phyloP scores from a whole-genome alignment of 2,797 vertebrate genomes.

The Mormyrus hasselquistii region DNA sequence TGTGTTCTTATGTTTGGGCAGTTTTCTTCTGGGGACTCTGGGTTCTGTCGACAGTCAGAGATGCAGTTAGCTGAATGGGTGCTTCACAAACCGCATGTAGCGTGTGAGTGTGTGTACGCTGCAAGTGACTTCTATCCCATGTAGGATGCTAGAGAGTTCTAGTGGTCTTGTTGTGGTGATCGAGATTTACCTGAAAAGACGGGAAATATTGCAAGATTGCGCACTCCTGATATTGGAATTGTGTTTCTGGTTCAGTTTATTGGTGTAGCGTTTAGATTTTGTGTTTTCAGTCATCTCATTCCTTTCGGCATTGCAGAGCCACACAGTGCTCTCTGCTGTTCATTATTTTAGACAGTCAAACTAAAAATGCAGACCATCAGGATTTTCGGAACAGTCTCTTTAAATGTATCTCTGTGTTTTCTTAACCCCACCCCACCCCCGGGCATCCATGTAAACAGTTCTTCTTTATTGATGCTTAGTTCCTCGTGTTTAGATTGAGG shows the following conservation, averaged over 20 bases:
- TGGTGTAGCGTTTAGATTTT: not conserved
- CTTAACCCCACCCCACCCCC: not conserved
- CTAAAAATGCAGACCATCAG: not conserved
- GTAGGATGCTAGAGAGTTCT: not conserved
- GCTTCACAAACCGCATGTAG: not conserved
- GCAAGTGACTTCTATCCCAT: not conserved
- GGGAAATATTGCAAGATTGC: not conserved
- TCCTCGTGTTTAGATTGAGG: not conserved
- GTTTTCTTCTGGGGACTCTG: not conserved
- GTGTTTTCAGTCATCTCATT: not conserved
- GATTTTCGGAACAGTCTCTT: not conserved
- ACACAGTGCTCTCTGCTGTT: not conserved
- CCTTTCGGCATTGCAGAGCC: not conserved
- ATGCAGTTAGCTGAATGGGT: not conserved
- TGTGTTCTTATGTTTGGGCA: not conserved
- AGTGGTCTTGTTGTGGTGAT: not conserved
- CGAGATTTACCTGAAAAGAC: not conserved
- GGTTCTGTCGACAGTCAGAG: not conserved
- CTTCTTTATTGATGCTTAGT: not conserved
- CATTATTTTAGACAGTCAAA: not conserved
- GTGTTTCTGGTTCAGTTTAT: not conserved
- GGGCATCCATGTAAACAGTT: not conserved
- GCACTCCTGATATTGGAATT: not conserved
- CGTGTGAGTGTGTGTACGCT: not conserved
- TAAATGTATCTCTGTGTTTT: not conserved